Evolutionary conservation across 2,113 vertebrate genomes (phyloP), one percentile per base, ranked within the genome.

Genomic region (Calonectris borealis): DNA sequence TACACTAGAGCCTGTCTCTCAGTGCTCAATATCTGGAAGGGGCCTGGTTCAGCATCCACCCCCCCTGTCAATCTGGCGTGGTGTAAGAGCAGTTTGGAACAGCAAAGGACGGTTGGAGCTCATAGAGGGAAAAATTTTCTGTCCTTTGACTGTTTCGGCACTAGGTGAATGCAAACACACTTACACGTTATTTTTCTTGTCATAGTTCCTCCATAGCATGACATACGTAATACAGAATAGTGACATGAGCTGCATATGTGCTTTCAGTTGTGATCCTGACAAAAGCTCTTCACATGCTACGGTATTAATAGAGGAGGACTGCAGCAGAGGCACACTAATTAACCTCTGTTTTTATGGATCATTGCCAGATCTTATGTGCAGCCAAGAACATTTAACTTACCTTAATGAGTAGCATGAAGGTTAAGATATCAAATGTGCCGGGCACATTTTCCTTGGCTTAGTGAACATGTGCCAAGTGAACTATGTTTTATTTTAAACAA

Each of bases 311-410:
- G 36, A 72, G 34, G 26, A 90, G 22, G 61, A 83, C 54, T 31
- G 58, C 25, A 26, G 13, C 42, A 81, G 40, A 91, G 49, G 26
- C 73, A 27, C 46, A 55, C 22, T 77, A 95, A 97, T 95, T 95
- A 97, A 83, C 94, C 86, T 69, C 69, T 76, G 22, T 3, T 88
- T 96, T 94, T 77, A 76, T 80, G 91, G 95, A 78, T 95, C 95
- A 83, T 36, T 93, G 66, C 70, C 66, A 89, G 42, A 91, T 93
- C 78, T 69, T 54, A 70, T 17, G 36, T 62, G 89, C 70, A 91
- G 86, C 62, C 71, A 89, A 89, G 62, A 94, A 58, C 1, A 0
- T 71, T 94, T 90, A 79, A 82, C 66, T 91, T 82, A 86, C 65
- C 61, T 90, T 89, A 91, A 95, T 89, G 81, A 77, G 66, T 69